Percentiles rank a stretch among this genome's conserved stretches.
Evolutionary conservation across 2,113 vertebrate species (phyloP).

Genomic region (Salvator merianae): DNA sequence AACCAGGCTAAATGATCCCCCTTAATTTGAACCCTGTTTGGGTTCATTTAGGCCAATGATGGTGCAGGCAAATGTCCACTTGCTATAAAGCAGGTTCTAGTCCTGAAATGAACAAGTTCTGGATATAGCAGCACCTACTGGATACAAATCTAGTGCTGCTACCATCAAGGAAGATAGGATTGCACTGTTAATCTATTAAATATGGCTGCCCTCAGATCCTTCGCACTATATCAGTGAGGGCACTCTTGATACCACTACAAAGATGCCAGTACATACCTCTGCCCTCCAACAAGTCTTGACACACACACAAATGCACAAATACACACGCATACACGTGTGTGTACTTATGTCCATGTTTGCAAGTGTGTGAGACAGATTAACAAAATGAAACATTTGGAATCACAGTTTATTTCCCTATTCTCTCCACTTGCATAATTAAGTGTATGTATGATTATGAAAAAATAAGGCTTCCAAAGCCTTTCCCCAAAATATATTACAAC

Average conservation of each 20-base stretch:
- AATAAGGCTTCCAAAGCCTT: slow-evolving; percentile 69
- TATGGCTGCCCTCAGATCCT: not conserved
- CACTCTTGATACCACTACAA: not conserved
- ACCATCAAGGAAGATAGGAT: too few species aligned
- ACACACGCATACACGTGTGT: too few species aligned
- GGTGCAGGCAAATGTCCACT: too few species aligned
- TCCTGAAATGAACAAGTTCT: too few species aligned
- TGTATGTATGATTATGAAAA: slow-evolving; percentile 70
- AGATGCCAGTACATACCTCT: not conserved
- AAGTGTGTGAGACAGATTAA: slow-evolving; percentile 49
- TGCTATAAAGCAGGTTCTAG: too few species aligned
- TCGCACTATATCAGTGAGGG: not conserved
- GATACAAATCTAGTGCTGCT: too few species aligned
- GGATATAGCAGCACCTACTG: too few species aligned
- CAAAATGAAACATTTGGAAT: slow-evolving; percentile 43
- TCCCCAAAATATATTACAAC: slow-evolving; percentile 45
- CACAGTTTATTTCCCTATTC: slow-evolving; percentile 68
- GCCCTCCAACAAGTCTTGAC: not conserved
- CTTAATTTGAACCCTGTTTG: too few species aligned
- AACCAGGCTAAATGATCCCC: too few species aligned
- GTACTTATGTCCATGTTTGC: too few species aligned
- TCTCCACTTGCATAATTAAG: slow-evolving; percentile 64
- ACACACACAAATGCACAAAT: not conserved
- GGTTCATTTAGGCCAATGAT: too few species aligned
- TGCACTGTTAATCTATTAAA: not conserved